These are phyloP conservation scores for Gallinago solitaria DNA, from an alignment of 2,797 vertebrate species.

Conservation along the genomic window DNA sequence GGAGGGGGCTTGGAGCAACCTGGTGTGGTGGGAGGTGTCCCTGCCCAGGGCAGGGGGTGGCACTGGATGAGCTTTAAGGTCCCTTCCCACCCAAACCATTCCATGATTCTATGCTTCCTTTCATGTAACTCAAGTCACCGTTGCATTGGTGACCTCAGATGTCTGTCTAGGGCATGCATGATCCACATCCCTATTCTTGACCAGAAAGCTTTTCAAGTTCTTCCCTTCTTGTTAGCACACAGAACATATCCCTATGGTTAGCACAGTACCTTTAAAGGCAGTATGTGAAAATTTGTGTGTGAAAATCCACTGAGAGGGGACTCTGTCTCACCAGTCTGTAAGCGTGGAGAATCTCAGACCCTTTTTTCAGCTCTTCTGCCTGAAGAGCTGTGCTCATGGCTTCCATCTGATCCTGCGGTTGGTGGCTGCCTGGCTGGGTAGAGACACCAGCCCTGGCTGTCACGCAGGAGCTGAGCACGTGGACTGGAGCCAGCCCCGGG, in stretches of 20 bases:
- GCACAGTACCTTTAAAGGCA: background rate
- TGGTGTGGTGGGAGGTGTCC: no score
- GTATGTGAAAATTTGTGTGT: background rate
- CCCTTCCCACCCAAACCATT: no score
- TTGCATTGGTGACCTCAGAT: no score
- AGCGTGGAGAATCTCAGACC: background rate
- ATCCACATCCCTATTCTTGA: no score
- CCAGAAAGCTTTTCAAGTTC: no score
- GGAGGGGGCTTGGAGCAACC: no score
- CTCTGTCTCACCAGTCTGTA: background rate
- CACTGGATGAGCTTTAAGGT: no score
- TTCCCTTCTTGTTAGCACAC: no score
- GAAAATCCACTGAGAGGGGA: background rate
- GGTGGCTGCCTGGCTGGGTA: background rate
- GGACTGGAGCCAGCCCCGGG: accelerated
- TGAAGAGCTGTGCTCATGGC: background rate
- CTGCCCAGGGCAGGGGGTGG: no score
- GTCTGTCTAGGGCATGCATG: no score
- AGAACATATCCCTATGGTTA: background rate
- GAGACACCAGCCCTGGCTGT: background rate
- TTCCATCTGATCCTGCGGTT: accelerated
- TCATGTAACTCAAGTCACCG: no score
- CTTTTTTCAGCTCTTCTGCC: background rate
- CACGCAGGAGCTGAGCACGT: background rate
- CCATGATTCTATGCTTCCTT: no score